Base-by-base conservation (phyloP, 1,140 invertebrate genomes). In the Solen grandis region DNA sequence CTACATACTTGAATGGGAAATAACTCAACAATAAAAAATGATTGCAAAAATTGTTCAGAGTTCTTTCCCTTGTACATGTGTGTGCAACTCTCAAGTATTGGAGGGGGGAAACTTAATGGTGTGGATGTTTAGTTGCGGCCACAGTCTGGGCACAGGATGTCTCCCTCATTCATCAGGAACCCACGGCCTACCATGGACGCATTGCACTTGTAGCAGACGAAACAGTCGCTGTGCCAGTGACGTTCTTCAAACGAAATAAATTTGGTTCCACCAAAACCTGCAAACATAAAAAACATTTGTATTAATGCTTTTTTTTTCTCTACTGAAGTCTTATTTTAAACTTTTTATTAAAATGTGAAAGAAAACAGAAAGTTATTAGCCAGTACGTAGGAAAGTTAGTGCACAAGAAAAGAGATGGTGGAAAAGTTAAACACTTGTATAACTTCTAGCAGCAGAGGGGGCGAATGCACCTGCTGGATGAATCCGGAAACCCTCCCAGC, bases 171-270 rank as follows among this genome's bases (percentile, higher is more conserved):
- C 88, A 98, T 99, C 93, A 99, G 99, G 94, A 99, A 99, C 80
- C 99, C 99, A 90, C 97, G 96, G 78, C 98, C 98, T 29, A 99
- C 98, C 87, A 99, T 94, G 55, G 97, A 98, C 59, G 96, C 88
- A 90, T 97, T 96, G 94, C 99, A 99, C 84, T 95, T 95, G 87
- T 97, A 97, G 93, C 99, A 99, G 91, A 97, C 96, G 94, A 99
- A 99, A 94, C 99, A 99, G 92, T 99, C 97, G 93, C 99, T 99
- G 94, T 99, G 99, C 99, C 99, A 99, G 93, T 99, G 98, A 82
- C 98, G 96, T 93, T 99, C 98, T 92, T 99, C 98, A 93, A 99
- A 99, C 54, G 97, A 99, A 93, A 99, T 99, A 94, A 99, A 99
- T 87, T 98, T 97, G 52, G 98, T 99, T 88, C 99, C 99, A 86